Evolutionary conservation across 2,888 invertebrate species (phyloP).

Genomic region (Aporophyla lueneburgensis): DNA sequence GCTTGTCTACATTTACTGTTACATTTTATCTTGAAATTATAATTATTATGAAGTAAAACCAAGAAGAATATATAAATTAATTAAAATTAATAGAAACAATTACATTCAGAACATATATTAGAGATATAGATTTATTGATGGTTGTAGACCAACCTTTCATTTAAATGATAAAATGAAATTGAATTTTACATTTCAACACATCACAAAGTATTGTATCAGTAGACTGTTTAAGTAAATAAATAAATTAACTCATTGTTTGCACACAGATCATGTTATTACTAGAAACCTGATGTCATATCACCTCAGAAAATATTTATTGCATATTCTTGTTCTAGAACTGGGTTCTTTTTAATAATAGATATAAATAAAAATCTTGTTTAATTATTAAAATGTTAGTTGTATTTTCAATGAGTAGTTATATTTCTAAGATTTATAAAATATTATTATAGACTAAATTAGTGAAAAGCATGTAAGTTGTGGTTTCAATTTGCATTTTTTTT

Average conservation of each 20-base stretch:
- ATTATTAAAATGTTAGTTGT: background rate
- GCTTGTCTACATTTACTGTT: no score
- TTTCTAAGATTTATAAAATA: background rate
- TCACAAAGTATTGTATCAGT: background rate
- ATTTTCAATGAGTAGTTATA: background rate
- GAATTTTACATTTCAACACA: constrained; percentile 1
- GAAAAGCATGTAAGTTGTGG: background rate
- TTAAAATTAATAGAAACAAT: background rate
- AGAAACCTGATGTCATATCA: constrained; percentile 3
- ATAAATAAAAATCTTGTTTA: no score
- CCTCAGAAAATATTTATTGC: background rate
- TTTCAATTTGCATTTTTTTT: background rate
- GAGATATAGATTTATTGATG: background rate
- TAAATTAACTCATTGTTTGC: constrained; percentile 16
- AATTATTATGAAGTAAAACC: background rate
- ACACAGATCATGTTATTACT: constrained; percentile 8
- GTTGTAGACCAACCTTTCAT: background rate
- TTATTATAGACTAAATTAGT: background rate
- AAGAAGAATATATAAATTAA: background rate
- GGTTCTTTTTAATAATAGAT: no score
- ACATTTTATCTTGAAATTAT: constrained; percentile 35
- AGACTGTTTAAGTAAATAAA: constrained; percentile 4
- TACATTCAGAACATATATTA: background rate
- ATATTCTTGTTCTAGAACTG: background rate
- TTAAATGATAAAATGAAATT: background rate